A percentile compares a stretch with the other conserved stretches of the same genome.
Conservation (phyloP, 1,140 invertebrate genomes). For the Dendrolimus kikuchii region DNA sequence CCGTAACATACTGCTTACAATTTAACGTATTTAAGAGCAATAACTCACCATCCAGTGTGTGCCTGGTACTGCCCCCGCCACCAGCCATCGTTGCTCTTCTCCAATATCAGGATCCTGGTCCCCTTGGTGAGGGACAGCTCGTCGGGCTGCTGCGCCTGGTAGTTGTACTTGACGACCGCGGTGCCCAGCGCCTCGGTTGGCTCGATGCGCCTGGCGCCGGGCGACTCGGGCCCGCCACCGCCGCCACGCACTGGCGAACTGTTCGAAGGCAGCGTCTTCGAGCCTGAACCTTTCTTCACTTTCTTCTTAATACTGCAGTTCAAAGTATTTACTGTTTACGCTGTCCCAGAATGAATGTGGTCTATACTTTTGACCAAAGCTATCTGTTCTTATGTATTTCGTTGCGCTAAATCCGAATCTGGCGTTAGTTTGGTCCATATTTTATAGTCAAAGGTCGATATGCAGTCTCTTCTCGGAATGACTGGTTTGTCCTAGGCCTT, state of each 20-base stretch:
- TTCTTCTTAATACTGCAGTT: slow-evolving; percentile 90
- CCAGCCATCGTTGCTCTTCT: slow-evolving; percentile 99
- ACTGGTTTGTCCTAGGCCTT: no score
- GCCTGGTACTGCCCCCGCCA: slow-evolving; percentile 93
- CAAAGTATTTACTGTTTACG: no score
- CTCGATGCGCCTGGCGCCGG: slow-evolving; percentile 82
- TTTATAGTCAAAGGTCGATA: no score
- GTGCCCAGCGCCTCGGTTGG: slow-evolving; percentile 90
- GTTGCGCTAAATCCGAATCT: no score
- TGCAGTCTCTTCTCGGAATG: no score
- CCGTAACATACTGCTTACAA: no score
- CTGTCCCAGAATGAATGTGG: no score
- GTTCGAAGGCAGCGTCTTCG: slow-evolving; percentile 87
- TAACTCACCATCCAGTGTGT: slow-evolving; percentile 79
- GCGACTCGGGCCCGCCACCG: slow-evolving; percentile 77
- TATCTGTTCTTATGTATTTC: no score
- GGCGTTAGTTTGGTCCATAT: no score
- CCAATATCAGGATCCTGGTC: slow-evolving; percentile 93
- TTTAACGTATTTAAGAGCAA: no score
- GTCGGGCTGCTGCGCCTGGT: slow-evolving; percentile 97
- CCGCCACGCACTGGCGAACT: slow-evolving; percentile 86
- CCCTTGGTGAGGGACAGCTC: slow-evolving; percentile 95
- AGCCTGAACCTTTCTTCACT: slow-evolving; percentile 88
- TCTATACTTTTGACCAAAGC: no score
- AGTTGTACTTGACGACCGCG: slow-evolving; percentile 97